These are phyloP conservation scores for Cyprinodon diabolis DNA, from an alignment of 2,797 vertebrate species.

Conservation along the genomic window DNA sequence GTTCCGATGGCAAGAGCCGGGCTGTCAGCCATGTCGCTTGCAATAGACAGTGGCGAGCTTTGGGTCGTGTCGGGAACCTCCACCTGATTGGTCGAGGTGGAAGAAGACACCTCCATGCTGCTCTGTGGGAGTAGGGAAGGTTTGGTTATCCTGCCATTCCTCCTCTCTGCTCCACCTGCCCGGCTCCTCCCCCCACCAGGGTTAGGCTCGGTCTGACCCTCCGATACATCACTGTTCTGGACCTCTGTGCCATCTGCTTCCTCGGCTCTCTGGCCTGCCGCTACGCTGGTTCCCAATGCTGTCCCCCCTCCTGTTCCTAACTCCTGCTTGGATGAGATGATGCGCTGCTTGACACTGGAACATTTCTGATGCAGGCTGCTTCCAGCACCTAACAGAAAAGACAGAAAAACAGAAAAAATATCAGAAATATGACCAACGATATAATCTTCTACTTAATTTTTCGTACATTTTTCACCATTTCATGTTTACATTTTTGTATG, in stretches of 20 bases:
- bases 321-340: constrained; percentile 99
- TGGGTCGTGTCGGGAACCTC: constrained; percentile 99
- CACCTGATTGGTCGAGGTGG: constrained; percentile 90
- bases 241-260: constrained; percentile 92
- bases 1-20: constrained; percentile 93
- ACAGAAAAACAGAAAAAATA: constrained; percentile 31
- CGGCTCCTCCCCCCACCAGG: constrained; percentile 79
- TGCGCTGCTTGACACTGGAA: constrained; percentile 99
- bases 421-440: not conserved
- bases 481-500: not conserved
- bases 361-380: constrained; percentile 99
- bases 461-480: too few species aligned
- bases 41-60: constrained; percentile 97
- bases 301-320: constrained; percentile 84
- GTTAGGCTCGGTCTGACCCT: constrained; percentile 93
- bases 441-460: not conserved
- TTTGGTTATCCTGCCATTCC: constrained; percentile 94
- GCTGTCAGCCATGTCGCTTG: constrained; percentile 97
- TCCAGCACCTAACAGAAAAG: constrained; percentile 86
- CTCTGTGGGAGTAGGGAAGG: constrained; percentile 94
- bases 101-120: constrained; percentile 97
- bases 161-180: constrained; percentile 85
- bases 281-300: constrained; percentile 77
- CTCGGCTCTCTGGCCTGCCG: constrained; percentile 73
- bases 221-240: constrained; percentile 98